Base-by-base conservation (phyloP, 1,140 invertebrate genomes). In the Daktulosphaira vitifoliae region DNA sequence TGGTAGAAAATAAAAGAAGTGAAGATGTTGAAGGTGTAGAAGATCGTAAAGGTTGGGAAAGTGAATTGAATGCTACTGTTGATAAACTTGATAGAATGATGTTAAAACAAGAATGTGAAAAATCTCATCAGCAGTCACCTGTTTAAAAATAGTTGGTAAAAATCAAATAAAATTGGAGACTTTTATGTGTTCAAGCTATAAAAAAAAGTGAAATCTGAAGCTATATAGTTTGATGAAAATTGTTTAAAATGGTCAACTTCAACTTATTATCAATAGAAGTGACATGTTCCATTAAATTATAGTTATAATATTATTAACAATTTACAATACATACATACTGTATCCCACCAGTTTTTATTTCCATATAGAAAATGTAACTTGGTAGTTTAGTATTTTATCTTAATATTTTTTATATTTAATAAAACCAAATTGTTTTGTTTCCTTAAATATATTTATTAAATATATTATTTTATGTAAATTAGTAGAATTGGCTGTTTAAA, bases 61-160 rank as follows among this genome's bases (percentile, higher is more conserved):
- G 51, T 13, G 71, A 72, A 66, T 65, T 72, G 13, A 69, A 65
- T 42, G 71, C 69, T 33, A 69, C 71, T 22, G 70, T 73, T 13
- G 54, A 68, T 2, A 69, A 69, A 23, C 59, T 72, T 7, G 72
- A 73, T 65, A 64, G 71, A 38, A 69, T 70, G 16, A 59, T 73
- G 59, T 65, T 70, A 38, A 39, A 69, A 56, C 66, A 70, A 25
- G 71, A 73, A 44, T 71, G 70, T 46, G 69, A 71, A 62, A 66
- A 62, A 66, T 62, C 56, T 4, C 56, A 59, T 42, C 53, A 59
- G 16, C 54, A 62, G 26, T 62, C 56, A n/a, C 56, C 56, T n/a
- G 56, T 62, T 29, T 62, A 46, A 20, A 26, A 16, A 6, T 15
- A 6, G n/a, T 44, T 26, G 8, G 54, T 29, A n/a, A 20, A 42